These are phyloP conservation scores for Pitta sordida DNA, from an alignment of 2,113 vertebrate species.

Conservation along the genomic window DNA sequence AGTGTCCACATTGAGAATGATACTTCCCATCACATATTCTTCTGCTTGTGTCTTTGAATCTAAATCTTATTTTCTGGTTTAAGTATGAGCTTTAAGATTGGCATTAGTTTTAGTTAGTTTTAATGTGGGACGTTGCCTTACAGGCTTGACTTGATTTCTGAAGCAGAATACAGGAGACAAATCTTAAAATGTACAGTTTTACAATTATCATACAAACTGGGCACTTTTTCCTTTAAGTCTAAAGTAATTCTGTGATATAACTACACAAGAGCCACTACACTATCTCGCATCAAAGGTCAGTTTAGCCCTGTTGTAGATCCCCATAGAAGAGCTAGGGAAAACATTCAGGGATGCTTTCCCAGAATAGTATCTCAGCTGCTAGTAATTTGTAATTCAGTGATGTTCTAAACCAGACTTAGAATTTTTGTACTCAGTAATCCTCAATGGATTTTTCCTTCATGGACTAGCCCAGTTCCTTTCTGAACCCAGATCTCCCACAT, in stretches of 20 bases:
- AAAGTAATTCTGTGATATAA: neutral
- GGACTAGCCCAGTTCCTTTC: neutral
- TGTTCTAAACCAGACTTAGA: neutral
- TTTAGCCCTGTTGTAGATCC: neutral
- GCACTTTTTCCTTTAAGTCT: neutral
- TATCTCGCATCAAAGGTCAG: neutral
- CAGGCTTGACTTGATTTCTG: neutral
- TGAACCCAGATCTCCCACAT: neutral
- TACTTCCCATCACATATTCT: neutral
- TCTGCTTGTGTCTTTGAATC: neutral
- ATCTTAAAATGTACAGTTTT: neutral
- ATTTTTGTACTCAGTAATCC: neutral
- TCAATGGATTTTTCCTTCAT: constrained; percentile 28
- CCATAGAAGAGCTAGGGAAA: neutral
- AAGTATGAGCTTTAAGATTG: neutral
- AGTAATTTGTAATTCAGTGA: neutral
- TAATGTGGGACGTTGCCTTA: neutral
- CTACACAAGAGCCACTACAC: neutral
- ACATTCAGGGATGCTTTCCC: constrained; percentile 14
- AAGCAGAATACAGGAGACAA: neutral
- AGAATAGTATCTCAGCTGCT: constrained; percentile 32
- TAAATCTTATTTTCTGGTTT: neutral
- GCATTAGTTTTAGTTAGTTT: too few species aligned
- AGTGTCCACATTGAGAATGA: neutral
- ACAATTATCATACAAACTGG: neutral